Base-by-base conservation (phyloP, 2,888 invertebrate genomes). In the Hermaeophaga mercurialis region DNA sequence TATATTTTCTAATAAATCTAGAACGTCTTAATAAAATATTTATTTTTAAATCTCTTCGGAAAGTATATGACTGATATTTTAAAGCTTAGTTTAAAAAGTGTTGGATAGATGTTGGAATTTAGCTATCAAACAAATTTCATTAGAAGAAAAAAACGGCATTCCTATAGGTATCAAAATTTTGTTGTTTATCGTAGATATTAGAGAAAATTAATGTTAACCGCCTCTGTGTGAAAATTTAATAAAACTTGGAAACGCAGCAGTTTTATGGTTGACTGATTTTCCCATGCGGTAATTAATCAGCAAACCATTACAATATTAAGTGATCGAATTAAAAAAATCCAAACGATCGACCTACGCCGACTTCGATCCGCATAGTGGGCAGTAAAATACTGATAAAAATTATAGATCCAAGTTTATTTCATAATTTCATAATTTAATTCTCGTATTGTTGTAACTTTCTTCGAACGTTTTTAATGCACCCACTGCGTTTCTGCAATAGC, bases 361-460 rank as follows among this genome's bases (percentile, higher is more conserved):
- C 50, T 48, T 47, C 54, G 50, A 47, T 19, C 22, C 9, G 9
- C 34, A 26, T 9, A 50, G 63, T 65, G 62, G 67, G 64, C 56
- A 55, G 66, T 52, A 54, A 49, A 44, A 62, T 59, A 59, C 55
- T 56, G 59, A 58, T 61, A 67, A 66, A 69, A 66, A 68, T 65
- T 52, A 65, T 64, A 69, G 63, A 63, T 66, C 67, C 68, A 62
- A 65, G 68, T 70, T 69, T 68, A 67, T 70, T 73, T 70, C 70
- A 68, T 71, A 70, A 71, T 69, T 72, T 69, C 68, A 68, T 69
- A 69, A 69, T n/a, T n/a, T n/a, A n/a, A n/a, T 70, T 69, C 69
- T 70, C 66, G 68, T 64, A 69, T 71, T 70, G 69, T 71, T 71
- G 68, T 63, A 68, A 70, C 70, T 73, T 72, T 73, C 71, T 71